A percentile compares a stretch with the other conserved stretches of the same genome.
phyloP scores from a whole-genome alignment of 53 echinoderm and acorn worm genomes.

The Echinometra lucunter region DNA sequence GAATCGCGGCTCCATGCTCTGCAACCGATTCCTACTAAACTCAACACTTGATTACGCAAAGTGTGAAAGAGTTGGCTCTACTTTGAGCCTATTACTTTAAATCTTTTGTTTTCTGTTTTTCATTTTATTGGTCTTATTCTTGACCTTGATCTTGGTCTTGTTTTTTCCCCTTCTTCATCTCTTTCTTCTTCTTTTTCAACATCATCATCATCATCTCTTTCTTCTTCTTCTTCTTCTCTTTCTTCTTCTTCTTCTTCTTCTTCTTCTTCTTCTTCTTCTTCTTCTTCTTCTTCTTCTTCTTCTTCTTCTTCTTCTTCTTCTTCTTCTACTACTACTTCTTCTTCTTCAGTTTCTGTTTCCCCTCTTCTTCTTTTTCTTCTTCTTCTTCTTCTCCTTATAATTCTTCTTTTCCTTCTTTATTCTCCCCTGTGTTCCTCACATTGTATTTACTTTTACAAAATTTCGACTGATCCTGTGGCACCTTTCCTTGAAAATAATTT shows the following conservation, averaged over 20 bases:
- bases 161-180: background rate
- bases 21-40: no score
- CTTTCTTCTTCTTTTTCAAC: no score
- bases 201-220: no score
- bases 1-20: no score
- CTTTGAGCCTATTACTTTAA: no score
- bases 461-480: background rate
- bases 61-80: no score
- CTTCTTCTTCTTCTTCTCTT: background rate
- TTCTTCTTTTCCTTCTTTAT: background rate
- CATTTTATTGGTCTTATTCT: background rate
- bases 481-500: conserved; percentile 50
- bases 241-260: background rate
- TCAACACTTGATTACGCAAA: no score
- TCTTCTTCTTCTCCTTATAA: background rate
- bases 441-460: background rate
- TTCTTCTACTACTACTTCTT: no score
- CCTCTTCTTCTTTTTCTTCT: background rate
- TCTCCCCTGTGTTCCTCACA: background rate
- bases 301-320: background rate
- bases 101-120: background rate
- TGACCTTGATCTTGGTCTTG: no score
- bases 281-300: background rate
- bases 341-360: background rate
- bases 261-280: background rate